A percentile compares a stretch with the other conserved stretches of the same genome.
Evolutionary conservation across 2,797 vertebrate genomes (phyloP).

Genomic region (Spheniscus humboldti): DNA sequence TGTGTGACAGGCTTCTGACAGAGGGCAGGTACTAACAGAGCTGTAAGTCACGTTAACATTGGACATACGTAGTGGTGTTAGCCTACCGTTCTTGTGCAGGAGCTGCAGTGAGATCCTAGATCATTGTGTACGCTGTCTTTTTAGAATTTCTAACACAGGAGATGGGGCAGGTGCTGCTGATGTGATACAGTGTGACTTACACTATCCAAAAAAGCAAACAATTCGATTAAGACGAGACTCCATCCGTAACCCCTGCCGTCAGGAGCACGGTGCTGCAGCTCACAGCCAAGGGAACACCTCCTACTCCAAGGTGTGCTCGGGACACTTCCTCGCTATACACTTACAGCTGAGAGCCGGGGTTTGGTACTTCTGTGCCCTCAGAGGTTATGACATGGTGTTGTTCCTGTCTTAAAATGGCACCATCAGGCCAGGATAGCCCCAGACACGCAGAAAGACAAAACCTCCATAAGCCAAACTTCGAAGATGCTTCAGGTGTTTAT

Average conservation of each 20-base stretch:
- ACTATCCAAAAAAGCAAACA: background rate
- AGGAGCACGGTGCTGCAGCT: background rate
- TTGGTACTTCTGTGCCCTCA: background rate
- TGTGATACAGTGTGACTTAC: background rate
- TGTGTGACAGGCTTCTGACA: fast-evolving
- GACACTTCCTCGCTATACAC: fast-evolving
- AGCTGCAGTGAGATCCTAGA: background rate
- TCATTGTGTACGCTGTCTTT: fast-evolving
- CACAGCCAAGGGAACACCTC: background rate
- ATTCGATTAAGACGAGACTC: fast-evolving
- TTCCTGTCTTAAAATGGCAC: background rate
- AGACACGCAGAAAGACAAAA: background rate
- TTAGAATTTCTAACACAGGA: background rate
- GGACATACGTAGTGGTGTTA: fast-evolving
- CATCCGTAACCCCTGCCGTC: fast-evolving
- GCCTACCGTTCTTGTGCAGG: fast-evolving
- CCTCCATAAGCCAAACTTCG: background rate
- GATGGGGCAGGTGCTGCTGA: background rate
- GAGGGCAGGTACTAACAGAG: fast-evolving
- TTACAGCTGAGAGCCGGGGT: fast-evolving
- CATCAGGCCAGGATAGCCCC: background rate
- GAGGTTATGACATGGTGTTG: no score
- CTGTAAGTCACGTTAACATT: fast-evolving
- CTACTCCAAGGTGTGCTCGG: fast-evolving
- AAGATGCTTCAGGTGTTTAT: no score